Percentiles rank a stretch among this genome's conserved stretches.
Conservation (phyloP, 2,113 vertebrate species). For the Willisornis vidua region DNA sequence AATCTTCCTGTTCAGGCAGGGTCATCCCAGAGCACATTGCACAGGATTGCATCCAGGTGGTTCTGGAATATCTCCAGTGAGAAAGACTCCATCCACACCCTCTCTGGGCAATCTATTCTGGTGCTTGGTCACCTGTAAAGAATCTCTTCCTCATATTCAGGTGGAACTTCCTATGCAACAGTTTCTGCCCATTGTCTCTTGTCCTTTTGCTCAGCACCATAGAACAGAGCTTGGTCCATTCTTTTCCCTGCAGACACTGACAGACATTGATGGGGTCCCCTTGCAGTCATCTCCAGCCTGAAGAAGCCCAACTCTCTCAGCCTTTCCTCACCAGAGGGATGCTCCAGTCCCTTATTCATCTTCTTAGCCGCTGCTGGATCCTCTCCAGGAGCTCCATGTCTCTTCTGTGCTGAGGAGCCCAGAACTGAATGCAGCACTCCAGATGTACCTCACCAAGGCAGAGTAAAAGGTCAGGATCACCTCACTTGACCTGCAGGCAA, state of each 20-base stretch:
- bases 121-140: fast-evolving
- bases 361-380: background rate
- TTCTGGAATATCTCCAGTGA: background rate
- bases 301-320: background rate
- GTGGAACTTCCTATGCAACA: background rate
- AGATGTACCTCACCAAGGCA: background rate
- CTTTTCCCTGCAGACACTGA: background rate
- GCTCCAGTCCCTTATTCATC: background rate
- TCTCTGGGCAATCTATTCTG: background rate
- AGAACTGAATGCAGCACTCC: background rate
- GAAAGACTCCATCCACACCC: background rate
- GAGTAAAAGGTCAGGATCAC: background rate
- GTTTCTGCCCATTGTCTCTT: background rate
- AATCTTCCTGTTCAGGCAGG: background rate
- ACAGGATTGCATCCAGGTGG: background rate
- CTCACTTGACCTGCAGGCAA: background rate
- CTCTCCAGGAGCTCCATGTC: background rate
- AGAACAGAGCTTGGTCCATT: background rate
- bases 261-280: background rate
- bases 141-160: background rate
- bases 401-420: background rate
- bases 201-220: background rate
- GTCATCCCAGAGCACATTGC: background rate
- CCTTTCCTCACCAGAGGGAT: background rate
- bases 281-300: background rate